These are phyloP conservation scores for Caiman crocodilus DNA, from an alignment of 2,797 vertebrate genomes.

Conservation along the genomic window DNA sequence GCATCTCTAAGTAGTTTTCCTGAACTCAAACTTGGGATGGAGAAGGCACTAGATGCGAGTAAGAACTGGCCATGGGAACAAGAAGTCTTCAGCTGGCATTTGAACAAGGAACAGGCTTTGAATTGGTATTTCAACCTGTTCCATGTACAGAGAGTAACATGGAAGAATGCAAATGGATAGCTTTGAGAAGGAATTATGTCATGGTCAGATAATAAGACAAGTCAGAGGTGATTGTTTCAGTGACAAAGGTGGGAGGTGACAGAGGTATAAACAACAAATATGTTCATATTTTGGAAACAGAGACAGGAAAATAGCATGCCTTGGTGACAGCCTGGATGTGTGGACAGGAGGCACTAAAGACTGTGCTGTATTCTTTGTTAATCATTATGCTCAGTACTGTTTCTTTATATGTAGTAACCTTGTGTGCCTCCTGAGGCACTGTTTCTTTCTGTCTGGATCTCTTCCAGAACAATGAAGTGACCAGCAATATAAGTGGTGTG, in stretches of 20 bases:
- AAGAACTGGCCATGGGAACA: not conserved
- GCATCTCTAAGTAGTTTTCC: not conserved
- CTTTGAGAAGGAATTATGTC: not conserved
- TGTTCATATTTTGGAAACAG: not conserved
- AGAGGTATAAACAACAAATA: not conserved
- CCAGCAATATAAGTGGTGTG: too few species aligned
- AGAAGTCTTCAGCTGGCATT: not conserved
- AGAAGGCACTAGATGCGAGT: not conserved
- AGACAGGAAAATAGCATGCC: not conserved
- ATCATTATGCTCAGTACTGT: too few species aligned
- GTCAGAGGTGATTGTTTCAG: not conserved
- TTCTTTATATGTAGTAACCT: too few species aligned
- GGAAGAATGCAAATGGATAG: not conserved
- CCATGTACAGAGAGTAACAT: not conserved
- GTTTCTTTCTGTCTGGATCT: too few species aligned
- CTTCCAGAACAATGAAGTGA: too few species aligned
- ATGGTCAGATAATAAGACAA: not conserved
- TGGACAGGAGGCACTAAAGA: too few species aligned
- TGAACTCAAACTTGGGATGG: not conserved
- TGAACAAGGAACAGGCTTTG: not conserved
- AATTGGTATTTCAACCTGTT: not conserved
- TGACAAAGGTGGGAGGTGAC: not conserved
- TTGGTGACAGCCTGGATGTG: not conserved
- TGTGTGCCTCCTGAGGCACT: too few species aligned
- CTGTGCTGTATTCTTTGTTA: too few species aligned